These are phyloP conservation scores for Schizothorax lantsangensis DNA, from an alignment of 2,797 vertebrate species.

Conservation along the genomic window DNA sequence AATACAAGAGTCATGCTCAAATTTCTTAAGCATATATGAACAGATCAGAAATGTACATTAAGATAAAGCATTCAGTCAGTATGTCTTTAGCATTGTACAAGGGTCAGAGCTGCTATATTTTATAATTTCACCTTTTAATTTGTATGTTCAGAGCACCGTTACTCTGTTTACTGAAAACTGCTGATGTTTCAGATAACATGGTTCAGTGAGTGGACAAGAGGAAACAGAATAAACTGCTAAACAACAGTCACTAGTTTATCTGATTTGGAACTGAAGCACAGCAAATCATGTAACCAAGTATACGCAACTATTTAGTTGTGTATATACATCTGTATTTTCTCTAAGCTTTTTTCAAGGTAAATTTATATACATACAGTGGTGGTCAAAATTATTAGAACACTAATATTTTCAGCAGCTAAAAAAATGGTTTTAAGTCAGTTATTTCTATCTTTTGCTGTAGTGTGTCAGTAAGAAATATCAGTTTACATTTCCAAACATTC, in stretches of 20 bases:
- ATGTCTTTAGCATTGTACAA: background rate
- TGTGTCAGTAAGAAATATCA: too few relatives aligned
- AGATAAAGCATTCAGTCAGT: background rate
- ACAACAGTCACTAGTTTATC: conserved; percentile 14
- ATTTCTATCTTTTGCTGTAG: too few relatives aligned
- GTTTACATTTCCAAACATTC: too few relatives aligned
- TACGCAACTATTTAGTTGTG: too few relatives aligned
- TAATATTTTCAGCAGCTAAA: too few relatives aligned
- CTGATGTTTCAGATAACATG: conserved; percentile 39
- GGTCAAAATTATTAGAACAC: too few relatives aligned
- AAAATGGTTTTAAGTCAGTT: too few relatives aligned
- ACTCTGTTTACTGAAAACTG: conserved; percentile 24
- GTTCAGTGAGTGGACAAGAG: conserved; percentile 21
- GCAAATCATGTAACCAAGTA: background rate
- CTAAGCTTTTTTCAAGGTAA: too few relatives aligned
- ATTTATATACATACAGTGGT: too few relatives aligned
- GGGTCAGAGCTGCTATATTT: background rate
- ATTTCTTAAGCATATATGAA: conserved; percentile 12
- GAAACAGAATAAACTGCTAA: conserved; percentile 18
- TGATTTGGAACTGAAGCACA: background rate
- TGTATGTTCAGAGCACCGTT: background rate
- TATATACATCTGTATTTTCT: background rate
- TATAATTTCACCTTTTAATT: background rate
- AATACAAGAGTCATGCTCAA: conserved; percentile 6
- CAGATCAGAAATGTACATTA: conserved; percentile 12